These are phyloP conservation scores for Cotesia chilonis DNA, from an alignment of 1,140 invertebrate genomes.

Conservation along the genomic window DNA sequence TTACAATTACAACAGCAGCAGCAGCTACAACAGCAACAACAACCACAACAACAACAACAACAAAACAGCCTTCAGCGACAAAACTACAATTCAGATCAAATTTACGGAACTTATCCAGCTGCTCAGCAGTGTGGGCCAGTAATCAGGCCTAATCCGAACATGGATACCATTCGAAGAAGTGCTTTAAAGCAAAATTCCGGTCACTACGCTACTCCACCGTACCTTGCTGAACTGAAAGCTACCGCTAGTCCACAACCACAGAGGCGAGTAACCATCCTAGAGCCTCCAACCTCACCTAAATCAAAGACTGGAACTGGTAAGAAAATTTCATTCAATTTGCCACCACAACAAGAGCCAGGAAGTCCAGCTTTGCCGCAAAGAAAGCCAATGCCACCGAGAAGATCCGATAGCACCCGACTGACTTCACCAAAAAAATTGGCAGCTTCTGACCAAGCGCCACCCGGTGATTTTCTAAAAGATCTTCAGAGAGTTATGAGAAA, in stretches of 20 bases:
- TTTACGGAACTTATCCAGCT: conserved; percentile 44
- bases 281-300: conserved; percentile 64
- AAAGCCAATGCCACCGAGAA: conserved; percentile 74
- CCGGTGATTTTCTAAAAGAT: conserved; percentile 85
- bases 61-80: conserved; percentile 45
- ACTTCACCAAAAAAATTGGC: conserved; percentile 79
- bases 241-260: conserved; percentile 63
- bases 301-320: conserved; percentile 60
- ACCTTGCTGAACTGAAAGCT: conserved; percentile 61
- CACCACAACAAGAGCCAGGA: conserved; percentile 64
- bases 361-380: conserved; percentile 61
- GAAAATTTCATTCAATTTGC: conserved; percentile 68
- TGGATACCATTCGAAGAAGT: conserved; percentile 60
- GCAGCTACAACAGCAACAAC: too few species aligned
- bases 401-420: conserved; percentile 75
- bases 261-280: conserved; percentile 65
- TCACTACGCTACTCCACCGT: conserved; percentile 59
- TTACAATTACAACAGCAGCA: conserved; percentile 42
- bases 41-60: too few species aligned
- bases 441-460: conserved; percentile 77
- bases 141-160: conserved; percentile 56
- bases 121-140: conserved; percentile 43
- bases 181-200: conserved; percentile 57
- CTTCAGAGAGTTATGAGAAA: conserved; percentile 91
- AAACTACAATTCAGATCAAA: conserved; percentile 49